These are phyloP conservation scores for Falco concolor DNA, from an alignment of 2,797 vertebrate genomes.

Conservation along the genomic window DNA sequence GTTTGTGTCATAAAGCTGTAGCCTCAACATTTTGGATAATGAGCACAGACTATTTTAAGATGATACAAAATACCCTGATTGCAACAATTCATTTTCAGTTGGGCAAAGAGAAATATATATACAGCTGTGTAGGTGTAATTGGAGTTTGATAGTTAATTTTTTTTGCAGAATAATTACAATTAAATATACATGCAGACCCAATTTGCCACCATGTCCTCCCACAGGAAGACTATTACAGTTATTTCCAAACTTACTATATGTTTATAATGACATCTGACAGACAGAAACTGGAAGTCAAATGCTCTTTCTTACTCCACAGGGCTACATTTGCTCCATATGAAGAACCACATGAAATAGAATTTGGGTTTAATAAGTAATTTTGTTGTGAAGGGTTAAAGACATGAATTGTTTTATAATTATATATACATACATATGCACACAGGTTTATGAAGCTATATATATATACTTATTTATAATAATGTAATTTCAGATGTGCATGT, in stretches of 20 bases:
- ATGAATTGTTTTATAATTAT: background rate
- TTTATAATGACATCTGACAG: background rate
- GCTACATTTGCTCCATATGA: background rate
- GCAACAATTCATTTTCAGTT: background rate
- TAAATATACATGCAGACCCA: accelerated
- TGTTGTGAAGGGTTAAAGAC: background rate
- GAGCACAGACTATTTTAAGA: background rate
- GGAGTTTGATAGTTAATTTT: background rate
- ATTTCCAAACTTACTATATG: background rate
- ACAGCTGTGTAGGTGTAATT: background rate
- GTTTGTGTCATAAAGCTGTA: background rate
- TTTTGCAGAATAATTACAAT: background rate
- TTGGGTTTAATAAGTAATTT: background rate
- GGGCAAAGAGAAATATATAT: background rate
- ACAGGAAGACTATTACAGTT: background rate
- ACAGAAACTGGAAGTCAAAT: background rate
- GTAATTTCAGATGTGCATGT: background rate
- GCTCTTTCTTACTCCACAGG: background rate
- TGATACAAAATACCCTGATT: background rate
- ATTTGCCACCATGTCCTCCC: background rate
- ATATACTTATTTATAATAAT: background rate
- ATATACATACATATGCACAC: no score
- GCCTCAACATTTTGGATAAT: background rate
- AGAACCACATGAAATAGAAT: background rate
- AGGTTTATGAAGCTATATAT: background rate